Percentiles rank a stretch among this genome's conserved stretches.
Evolutionary conservation across 2,888 invertebrate genomes (phyloP).

Genomic region (Drosophila incognita): DNA sequence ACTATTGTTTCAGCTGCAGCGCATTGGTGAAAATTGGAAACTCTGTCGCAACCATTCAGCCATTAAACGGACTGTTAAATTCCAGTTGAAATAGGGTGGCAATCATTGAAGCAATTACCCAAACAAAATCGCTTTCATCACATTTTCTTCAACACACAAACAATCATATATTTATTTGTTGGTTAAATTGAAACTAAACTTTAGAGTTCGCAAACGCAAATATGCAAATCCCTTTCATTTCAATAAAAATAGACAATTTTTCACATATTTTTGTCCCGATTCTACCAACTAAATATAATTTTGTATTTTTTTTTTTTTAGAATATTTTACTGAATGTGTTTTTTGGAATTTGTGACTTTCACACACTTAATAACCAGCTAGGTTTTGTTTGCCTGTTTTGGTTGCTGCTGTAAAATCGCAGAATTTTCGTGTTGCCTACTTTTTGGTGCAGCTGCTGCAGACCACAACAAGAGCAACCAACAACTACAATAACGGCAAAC

Average conservation of each 20-base stretch:
- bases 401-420: constrained; percentile 12
- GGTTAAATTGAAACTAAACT: not conserved
- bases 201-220: not conserved
- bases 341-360: not conserved
- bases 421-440: constrained; percentile 42
- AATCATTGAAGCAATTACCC: not conserved
- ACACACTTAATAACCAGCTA: not conserved
- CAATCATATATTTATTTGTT: too few relatives aligned
- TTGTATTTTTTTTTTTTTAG: not conserved
- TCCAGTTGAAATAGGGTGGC: not conserved
- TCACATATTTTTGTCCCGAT: not conserved
- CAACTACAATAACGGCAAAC: constrained; percentile 17
- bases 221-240: not conserved
- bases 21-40: not conserved
- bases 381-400: constrained; percentile 5
- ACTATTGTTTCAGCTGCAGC: not conserved
- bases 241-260: not conserved
- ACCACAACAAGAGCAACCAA: constrained; percentile 9
- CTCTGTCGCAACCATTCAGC: not conserved
- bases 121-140: not conserved
- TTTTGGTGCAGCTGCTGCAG: constrained; percentile 43
- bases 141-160: not conserved
- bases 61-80: not conserved
- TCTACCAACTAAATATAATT: not conserved
- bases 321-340: not conserved